These are phyloP conservation scores for Luperina testacea DNA, from an alignment of 2,888 invertebrate genomes.

Conservation along the genomic window DNA sequence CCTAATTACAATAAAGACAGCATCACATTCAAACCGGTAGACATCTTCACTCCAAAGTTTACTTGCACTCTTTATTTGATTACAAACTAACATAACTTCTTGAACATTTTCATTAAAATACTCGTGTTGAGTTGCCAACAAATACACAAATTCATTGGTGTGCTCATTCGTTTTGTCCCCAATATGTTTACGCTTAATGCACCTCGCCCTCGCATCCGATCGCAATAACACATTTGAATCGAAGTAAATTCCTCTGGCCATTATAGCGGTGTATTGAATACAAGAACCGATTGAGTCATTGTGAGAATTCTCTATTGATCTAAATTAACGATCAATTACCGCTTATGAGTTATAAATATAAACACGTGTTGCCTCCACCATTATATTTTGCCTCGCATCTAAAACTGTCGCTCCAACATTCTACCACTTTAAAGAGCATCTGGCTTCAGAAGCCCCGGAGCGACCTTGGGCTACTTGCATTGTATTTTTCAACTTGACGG, in stretches of 20 bases:
- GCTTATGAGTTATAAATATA: slow-evolving; percentile 29
- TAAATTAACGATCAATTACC: slow-evolving; percentile 30
- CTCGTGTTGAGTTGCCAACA: slow-evolving; percentile 42
- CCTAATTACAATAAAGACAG: background rate
- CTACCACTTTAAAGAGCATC: slow-evolving; percentile 32
- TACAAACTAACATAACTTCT: slow-evolving; percentile 2
- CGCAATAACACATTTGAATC: slow-evolving; percentile 35
- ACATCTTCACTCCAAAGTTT: background rate
- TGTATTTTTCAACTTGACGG: slow-evolving; percentile 38
- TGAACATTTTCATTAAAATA: slow-evolving; percentile 21
- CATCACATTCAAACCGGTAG: background rate
- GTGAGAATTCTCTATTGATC: slow-evolving; percentile 21
- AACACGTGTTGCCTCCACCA: slow-evolving; percentile 19
- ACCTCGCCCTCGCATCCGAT: slow-evolving; percentile 35
- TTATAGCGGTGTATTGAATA: slow-evolving; percentile 1
- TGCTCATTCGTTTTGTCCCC: slow-evolving; percentile 54
- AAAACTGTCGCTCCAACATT: slow-evolving; percentile 38
- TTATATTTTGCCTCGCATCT: slow-evolving; percentile 33
- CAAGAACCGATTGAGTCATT: slow-evolving; percentile 4
- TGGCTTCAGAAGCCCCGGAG: slow-evolving; percentile 34
- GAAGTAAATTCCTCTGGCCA: slow-evolving; percentile 16
- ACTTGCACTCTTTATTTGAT: slow-evolving; percentile 4
- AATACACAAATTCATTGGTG: slow-evolving; percentile 44
- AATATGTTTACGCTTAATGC: slow-evolving; percentile 56
- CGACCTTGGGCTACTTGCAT: slow-evolving; percentile 51